phyloP scores from a whole-genome alignment of 2,113 vertebrate species.

The Philantomba maxwellii region DNA sequence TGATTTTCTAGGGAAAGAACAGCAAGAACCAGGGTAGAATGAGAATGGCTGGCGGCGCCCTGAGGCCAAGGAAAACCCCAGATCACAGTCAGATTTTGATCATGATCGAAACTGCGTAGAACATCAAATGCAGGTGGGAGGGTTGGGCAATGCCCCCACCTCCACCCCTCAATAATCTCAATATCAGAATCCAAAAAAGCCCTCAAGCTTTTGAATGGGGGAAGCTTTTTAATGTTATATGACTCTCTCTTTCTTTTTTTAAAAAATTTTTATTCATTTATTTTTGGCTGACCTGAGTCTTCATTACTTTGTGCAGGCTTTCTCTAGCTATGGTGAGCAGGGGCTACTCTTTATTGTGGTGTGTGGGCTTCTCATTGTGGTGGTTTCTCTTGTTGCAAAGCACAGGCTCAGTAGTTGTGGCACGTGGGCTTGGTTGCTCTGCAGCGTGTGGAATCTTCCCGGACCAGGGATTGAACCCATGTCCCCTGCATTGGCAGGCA shows the following conservation, averaged over 20 bases:
- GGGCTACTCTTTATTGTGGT: background rate
- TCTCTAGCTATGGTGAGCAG: background rate
- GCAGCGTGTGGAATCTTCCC: background rate
- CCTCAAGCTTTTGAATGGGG: background rate
- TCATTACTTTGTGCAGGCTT: background rate
- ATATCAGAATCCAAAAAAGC: background rate
- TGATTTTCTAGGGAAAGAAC: background rate
- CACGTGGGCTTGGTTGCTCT: background rate
- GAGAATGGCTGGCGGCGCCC: background rate
- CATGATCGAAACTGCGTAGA: accelerated
- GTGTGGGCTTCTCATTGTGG: background rate
- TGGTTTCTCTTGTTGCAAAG: background rate
- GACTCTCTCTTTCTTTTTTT: background rate
- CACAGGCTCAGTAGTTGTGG: background rate
- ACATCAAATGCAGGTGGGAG: background rate
- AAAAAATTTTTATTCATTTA: background rate
- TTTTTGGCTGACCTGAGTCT: background rate
- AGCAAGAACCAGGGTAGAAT: background rate
- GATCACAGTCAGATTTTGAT: background rate
- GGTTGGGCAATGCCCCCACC: no score
- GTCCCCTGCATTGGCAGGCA: background rate
- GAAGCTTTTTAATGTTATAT: background rate
- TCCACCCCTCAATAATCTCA: background rate
- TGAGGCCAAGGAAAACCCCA: background rate
- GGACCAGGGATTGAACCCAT: background rate